phyloP scores from a whole-genome alignment of 2,888 invertebrate species.

The Nasonovia ribisnigri region DNA sequence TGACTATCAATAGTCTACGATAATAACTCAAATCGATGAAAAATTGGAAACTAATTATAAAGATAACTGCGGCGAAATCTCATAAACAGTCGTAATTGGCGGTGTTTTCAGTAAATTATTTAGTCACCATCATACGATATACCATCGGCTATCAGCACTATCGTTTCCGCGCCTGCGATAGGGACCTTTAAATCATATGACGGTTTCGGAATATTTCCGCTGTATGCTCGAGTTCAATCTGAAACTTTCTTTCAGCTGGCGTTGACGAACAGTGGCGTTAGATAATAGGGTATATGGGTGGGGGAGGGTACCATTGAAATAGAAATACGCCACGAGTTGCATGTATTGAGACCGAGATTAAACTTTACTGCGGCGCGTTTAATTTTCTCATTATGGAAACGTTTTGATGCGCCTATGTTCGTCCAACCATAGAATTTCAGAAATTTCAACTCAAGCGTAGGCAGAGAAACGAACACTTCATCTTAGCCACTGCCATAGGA shows the following conservation, averaged over 20 bases:
- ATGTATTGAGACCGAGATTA: background rate
- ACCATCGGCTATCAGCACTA: background rate
- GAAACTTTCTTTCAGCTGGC: background rate
- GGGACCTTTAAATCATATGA: background rate
- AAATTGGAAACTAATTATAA: background rate
- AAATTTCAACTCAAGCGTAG: background rate
- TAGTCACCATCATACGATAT: background rate
- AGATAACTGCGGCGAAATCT: background rate
- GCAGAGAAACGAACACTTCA: background rate
- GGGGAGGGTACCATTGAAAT: background rate
- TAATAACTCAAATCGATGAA: background rate
- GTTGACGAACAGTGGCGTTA: background rate
- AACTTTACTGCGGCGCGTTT: conserved; percentile 9
- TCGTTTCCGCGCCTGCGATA: background rate
- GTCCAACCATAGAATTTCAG: conserved; percentile 5
- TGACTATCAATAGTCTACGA: background rate
- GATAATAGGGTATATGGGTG: background rate
- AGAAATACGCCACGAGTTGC: background rate
- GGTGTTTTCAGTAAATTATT: background rate
- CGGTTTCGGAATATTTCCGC: background rate
- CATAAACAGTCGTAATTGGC: background rate
- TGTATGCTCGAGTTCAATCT: background rate
- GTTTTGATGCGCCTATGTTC: background rate
- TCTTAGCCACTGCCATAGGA: background rate
- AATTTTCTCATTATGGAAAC: conserved; percentile 29